Conservation (phyloP, 2,888 invertebrate genomes). For the Pachliopta kotzebuea region DNA sequence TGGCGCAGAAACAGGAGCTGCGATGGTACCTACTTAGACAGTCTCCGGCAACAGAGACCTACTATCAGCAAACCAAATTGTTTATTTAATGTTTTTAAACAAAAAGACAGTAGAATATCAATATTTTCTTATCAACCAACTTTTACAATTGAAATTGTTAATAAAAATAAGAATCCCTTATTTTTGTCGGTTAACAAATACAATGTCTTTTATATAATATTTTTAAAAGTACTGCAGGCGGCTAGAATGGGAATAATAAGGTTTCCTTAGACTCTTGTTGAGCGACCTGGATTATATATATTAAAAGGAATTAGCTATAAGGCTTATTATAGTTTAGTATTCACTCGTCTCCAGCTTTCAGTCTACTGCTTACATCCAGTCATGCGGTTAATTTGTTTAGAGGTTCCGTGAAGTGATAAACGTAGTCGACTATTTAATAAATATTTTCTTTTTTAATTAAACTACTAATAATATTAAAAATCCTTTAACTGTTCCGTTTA, state of each 20-base stretch:
- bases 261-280: not conserved
- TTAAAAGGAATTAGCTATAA: not conserved
- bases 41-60: too few relatives aligned
- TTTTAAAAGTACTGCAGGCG: not conserved
- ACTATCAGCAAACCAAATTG: too few relatives aligned
- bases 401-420: not conserved
- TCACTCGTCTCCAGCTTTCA: not conserved
- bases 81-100: too few relatives aligned
- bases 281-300: not conserved
- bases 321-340: not conserved
- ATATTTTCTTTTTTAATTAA: not conserved
- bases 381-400: conserved; percentile 2
- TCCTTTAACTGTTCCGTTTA: too few relatives aligned
- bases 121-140: too few relatives aligned
- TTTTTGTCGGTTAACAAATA: too few relatives aligned
- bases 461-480: not conserved
- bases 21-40: too few relatives aligned
- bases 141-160: too few relatives aligned
- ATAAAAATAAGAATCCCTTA: too few relatives aligned
- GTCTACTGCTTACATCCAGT: not conserved
- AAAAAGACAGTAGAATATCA: too few relatives aligned
- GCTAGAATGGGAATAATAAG: not conserved
- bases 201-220: not conserved
- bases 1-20: too few relatives aligned
- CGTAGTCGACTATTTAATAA: not conserved